Percentiles rank a stretch among this genome's conserved stretches.
phyloP scores from a whole-genome alignment of 2,797 vertebrate genomes.

The Pterois miles region DNA sequence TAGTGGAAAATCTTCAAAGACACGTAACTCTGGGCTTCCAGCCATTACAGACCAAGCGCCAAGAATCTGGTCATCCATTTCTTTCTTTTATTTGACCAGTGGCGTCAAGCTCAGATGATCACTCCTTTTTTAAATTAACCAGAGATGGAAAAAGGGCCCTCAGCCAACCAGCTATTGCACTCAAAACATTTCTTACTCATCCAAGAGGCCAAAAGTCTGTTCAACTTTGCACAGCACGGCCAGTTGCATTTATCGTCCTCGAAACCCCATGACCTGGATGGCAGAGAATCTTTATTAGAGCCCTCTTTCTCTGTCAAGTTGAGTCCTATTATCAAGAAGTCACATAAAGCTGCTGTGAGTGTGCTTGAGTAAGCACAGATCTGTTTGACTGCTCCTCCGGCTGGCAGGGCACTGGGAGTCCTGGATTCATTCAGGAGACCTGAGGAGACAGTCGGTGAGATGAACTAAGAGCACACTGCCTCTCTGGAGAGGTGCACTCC shows the following conservation, averaged over 20 bases:
- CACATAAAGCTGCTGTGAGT: conserved; percentile 29
- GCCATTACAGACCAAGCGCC: conserved; percentile 49
- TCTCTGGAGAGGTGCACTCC: conserved; percentile 38
- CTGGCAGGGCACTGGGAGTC: conserved; percentile 26
- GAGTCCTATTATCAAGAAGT: conserved; percentile 4
- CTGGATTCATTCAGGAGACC: conserved; percentile 51
- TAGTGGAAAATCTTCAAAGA: conserved; percentile 72
- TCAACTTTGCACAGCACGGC: background rate
- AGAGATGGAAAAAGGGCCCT: conserved; percentile 75
- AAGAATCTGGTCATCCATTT: conserved; percentile 51
- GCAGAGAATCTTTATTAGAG: background rate
- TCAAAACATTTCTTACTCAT: conserved; percentile 28
- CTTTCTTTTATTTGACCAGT: conserved; percentile 65
- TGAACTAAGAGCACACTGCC: conserved; percentile 24
- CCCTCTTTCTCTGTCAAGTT: background rate
- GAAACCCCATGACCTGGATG: background rate
- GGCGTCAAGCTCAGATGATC: conserved; percentile 51
- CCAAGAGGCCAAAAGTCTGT: background rate
- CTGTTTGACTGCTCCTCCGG: conserved; percentile 44
- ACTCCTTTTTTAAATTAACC: conserved; percentile 52
- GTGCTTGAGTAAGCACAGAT: conserved; percentile 41
- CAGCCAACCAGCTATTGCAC: conserved; percentile 49
- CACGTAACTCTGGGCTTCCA: conserved; percentile 40
- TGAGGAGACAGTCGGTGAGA: conserved; percentile 18
- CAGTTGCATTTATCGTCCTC: background rate